phyloP scores from a whole-genome alignment of 1,140 invertebrate genomes.

The Saccostrea echinata region DNA sequence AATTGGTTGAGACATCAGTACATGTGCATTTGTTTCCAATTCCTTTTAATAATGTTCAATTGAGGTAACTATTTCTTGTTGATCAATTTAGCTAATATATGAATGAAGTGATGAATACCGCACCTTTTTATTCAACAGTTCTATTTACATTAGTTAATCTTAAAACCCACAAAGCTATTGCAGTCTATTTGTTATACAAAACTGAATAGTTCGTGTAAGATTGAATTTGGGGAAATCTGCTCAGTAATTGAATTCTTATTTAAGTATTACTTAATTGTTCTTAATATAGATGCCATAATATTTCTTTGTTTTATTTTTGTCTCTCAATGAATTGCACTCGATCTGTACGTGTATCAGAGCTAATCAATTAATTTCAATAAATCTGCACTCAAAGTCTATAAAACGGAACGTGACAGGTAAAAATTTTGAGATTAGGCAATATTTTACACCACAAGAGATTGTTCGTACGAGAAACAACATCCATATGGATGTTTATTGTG shows the following conservation, averaged over 20 bases:
- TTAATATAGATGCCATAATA: background rate
- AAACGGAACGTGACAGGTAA: no score
- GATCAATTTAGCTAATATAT: background rate
- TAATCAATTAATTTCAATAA: conserved; percentile 18
- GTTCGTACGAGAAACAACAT: background rate
- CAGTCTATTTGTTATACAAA: background rate
- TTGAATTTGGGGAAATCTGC: background rate
- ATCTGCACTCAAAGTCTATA: background rate
- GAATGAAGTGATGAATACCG: background rate
- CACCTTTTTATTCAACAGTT: background rate
- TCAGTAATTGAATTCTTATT: background rate
- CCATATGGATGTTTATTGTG: background rate
- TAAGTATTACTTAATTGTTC: background rate
- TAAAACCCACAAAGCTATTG: background rate
- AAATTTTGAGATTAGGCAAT: no score
- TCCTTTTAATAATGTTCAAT: no score
- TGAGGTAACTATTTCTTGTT: background rate
- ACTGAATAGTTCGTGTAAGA: background rate
- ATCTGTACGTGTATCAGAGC: background rate
- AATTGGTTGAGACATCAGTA: no score
- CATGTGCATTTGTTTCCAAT: no score
- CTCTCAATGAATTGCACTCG: background rate
- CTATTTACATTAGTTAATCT: background rate
- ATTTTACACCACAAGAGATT: background rate
- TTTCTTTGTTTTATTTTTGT: conserved; percentile 13